These are phyloP conservation scores for Larimichthys crocea DNA, from an alignment of 2,113 vertebrate species.

Conservation along the genomic window DNA sequence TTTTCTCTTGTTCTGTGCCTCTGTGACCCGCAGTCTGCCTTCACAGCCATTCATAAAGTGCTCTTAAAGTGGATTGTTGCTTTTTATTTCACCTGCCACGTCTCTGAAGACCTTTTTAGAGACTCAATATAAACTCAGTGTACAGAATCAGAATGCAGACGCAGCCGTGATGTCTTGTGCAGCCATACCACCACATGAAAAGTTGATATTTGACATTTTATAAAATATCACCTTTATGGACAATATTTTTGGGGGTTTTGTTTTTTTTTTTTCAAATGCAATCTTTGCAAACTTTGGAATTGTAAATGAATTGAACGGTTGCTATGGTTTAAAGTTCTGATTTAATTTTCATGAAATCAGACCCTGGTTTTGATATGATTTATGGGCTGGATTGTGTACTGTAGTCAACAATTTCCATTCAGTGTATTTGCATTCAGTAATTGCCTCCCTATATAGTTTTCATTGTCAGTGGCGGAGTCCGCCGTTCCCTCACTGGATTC, in stretches of 20 bases:
- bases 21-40: slow-evolving; percentile 17
- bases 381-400: neutral
- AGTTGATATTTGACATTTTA: neutral
- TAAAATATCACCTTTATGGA: too few species aligned
- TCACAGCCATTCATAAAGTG: slow-evolving; percentile 7
- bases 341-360: neutral
- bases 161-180: neutral
- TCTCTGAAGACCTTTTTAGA: slow-evolving; percentile 24
- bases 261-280: neutral
- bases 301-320: too few species aligned
- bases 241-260: too few species aligned
- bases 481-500: too few species aligned
- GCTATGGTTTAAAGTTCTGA: neutral
- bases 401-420: neutral
- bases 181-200: neutral
- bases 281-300: neutral
- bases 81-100: slow-evolving; percentile 20
- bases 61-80: slow-evolving; percentile 13
- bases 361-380: too few species aligned
- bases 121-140: neutral
- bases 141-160: neutral
- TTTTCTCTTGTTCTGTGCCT: neutral
- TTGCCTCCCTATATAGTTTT: too few species aligned
- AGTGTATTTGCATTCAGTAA: neutral
- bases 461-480: too few species aligned